These are phyloP conservation scores for Parazoanthus darwini DNA, from an alignment of 92 coral and sea anemone genomes.

Conservation along the genomic window DNA sequence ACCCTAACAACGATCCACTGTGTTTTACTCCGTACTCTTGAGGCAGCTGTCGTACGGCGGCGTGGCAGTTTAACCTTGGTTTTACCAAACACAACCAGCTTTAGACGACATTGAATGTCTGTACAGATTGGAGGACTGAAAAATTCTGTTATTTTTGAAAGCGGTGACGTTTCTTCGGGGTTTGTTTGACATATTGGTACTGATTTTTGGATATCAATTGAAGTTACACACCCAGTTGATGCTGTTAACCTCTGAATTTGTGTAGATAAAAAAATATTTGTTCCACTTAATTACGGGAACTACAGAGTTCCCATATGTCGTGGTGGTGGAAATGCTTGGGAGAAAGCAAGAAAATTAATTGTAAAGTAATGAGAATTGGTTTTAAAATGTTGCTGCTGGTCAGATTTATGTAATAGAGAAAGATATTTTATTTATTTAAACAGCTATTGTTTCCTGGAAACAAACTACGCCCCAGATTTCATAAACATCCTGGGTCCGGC, in stretches of 20 bases:
- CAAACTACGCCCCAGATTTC: neutral
- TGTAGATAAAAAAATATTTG: neutral
- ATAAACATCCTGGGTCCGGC: neutral
- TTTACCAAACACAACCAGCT: too few relatives aligned
- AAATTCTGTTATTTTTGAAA: too few relatives aligned
- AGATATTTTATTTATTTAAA: neutral
- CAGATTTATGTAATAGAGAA: neutral
- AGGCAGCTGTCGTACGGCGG: too few relatives aligned
- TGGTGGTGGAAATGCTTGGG: neutral
- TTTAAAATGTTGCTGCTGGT: slow-evolving; percentile 21
- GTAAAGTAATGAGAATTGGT: neutral
- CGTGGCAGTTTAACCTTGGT: too few relatives aligned
- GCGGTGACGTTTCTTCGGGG: too few relatives aligned
- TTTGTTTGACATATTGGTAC: too few relatives aligned
- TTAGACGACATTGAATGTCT: too few relatives aligned
- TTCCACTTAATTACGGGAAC: neutral
- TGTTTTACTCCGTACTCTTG: neutral
- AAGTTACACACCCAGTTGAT: too few relatives aligned
- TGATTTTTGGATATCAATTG: too few relatives aligned
- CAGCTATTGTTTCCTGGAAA: neutral
- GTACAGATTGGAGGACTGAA: too few relatives aligned
- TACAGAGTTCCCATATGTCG: neutral
- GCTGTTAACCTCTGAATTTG: too few relatives aligned
- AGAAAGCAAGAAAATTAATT: neutral
- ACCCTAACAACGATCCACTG: neutral